Evolutionary conservation across 1,140 invertebrate genomes (phyloP), one percentile per base, ranked within the genome.

Genomic region (Brachionus asplanchnoidis): DNA sequence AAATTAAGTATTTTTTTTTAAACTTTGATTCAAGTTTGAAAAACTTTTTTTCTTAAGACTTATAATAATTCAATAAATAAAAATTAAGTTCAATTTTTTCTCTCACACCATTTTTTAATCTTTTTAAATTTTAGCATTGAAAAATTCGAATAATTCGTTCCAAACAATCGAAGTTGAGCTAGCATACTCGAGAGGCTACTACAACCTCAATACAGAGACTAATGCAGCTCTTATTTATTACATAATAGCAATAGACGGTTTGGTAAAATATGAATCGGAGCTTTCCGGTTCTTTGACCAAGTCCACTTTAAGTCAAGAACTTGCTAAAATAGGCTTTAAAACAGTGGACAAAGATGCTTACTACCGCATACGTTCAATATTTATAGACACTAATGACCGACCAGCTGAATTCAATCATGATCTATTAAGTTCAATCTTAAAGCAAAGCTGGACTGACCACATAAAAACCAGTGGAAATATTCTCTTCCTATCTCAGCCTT

Each of bases 171-270:
- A 73, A 42, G 68, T 73, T n/a, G 68, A 73, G 42, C 36, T 73
- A 4, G 68, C 68, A 3, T 73, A 73, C 36, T 73, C 68, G 42
- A 73, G 40, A 73, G 68, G 68, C 40, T 44, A 44, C 36, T 73
- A 17, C 17, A 73, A 44, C 4, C 32, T 73, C 3, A 73, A 73
- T 20, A 42, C 28, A 40, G 32, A 42, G 12, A 73, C 14, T 20
- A 17, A 73, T 42, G n/a, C 68, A 73, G 40, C 68, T n/a, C 17
- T 73, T 9, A 73, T 73, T 42, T 44, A 73, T 40, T 73, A 73
- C 36, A 42, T 73, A 73, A 40, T 73, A 9, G 68, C 68, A n/a
- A 40, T 73, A 20, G 36, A 73, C 44, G 68, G n/a, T 42, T n/a
- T 73, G 12, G 68, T 73, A 20, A 73, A 73, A 42, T 73, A 73